A percentile compares a stretch with the other conserved stretches of the same genome.
Conservation (phyloP, 2,113 vertebrate genomes). For the Piaya cayana region DNA sequence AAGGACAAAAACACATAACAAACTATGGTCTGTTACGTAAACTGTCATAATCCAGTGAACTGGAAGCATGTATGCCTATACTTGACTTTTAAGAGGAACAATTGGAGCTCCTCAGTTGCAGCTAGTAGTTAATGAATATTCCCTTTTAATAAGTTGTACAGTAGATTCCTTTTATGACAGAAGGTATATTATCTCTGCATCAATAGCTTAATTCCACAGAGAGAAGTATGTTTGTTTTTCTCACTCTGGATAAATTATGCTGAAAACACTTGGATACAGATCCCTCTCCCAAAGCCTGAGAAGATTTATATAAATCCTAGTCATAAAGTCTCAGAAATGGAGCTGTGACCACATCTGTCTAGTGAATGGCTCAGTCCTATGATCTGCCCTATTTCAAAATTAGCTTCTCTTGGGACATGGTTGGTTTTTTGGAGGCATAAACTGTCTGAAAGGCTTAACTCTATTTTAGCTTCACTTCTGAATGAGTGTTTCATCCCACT, state of each 20-base stretch:
- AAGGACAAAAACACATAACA: neutral
- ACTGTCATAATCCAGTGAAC: neutral
- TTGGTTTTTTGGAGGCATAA: neutral
- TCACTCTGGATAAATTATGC: neutral
- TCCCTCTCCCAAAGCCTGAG: neutral
- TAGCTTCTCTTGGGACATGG: slow-evolving; percentile 12
- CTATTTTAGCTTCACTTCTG: slow-evolving; percentile 23
- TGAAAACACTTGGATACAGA: slow-evolving; percentile 7
- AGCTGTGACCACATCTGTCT: slow-evolving; percentile 13
- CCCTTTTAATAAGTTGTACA: neutral
- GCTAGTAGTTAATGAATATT: neutral
- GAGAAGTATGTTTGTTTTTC: slow-evolving; percentile 14
- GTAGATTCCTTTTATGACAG: neutral
- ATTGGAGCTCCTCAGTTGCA: neutral
- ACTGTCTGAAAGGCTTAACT: slow-evolving; percentile 27
- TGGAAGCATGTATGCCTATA: neutral
- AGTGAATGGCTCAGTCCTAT: slow-evolving; percentile 12
- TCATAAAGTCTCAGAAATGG: slow-evolving; percentile 10
- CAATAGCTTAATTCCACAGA: slow-evolving; percentile 11
- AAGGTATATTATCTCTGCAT: slow-evolving; percentile 5
- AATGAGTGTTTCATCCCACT: neutral
- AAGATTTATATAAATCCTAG: slow-evolving; percentile 31
- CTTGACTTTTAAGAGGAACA: neutral
- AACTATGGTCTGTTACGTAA: neutral
- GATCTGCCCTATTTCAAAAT: slow-evolving; percentile 55